Conservation (phyloP, 2,797 vertebrate species). For the Rallus crepitans region DNA sequence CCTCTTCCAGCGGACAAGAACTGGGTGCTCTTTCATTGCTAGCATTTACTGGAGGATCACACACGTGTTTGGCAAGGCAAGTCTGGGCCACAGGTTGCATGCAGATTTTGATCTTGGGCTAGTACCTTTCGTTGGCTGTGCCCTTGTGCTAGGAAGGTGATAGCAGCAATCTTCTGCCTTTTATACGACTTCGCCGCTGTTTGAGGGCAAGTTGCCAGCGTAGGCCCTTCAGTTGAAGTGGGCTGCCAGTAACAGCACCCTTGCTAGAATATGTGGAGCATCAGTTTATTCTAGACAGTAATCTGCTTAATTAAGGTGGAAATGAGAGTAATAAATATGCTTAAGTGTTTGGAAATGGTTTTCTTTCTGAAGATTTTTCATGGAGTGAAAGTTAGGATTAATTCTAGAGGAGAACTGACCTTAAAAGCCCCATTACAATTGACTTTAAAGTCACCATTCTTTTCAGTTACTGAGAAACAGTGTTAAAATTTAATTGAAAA, state of each 20-base stretch:
- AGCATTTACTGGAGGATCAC: background rate
- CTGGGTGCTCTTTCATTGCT: background rate
- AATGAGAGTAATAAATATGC: slow-evolving; percentile 39
- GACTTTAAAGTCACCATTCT: background rate
- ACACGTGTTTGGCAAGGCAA: accelerated
- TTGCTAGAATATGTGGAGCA: background rate
- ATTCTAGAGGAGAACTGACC: slow-evolving; percentile 13
- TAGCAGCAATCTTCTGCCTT: background rate
- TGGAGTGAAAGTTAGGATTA: background rate
- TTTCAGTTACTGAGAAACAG: background rate
- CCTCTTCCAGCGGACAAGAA: background rate
- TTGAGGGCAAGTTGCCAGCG: background rate
- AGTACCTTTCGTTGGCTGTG: background rate
- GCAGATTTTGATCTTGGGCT: background rate
- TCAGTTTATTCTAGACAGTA: slow-evolving; percentile 39
- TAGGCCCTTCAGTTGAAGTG: background rate
- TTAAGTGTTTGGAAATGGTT: slow-evolving; percentile 40
- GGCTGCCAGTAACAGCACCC: background rate
- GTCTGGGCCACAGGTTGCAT: background rate
- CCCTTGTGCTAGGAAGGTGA: background rate
- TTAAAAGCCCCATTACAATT: slow-evolving; percentile 20
- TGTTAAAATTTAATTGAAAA: slow-evolving; percentile 12
- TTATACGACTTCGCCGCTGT: background rate
- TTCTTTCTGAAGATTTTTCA: slow-evolving; percentile 26
- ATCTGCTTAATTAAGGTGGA: slow-evolving; percentile 27